phyloP scores from a whole-genome alignment of 2,888 invertebrate genomes.

The Drosophila suboccidentalis region DNA sequence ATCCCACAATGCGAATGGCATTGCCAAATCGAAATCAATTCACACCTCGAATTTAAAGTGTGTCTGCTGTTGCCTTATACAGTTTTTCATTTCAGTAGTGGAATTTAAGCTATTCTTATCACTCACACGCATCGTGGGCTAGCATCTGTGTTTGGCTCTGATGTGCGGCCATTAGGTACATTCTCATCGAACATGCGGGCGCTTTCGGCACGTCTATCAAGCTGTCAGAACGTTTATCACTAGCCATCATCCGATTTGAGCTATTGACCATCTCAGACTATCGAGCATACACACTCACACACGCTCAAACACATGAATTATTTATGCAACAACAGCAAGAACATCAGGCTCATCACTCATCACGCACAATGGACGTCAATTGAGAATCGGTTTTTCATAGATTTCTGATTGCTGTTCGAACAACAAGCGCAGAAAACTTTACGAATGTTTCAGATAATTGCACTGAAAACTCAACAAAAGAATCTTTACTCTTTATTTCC shows the following conservation, averaged over 20 bases:
- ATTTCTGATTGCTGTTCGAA: constrained; percentile 11
- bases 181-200: constrained; percentile 47
- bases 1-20: neutral
- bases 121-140: constrained; percentile 35
- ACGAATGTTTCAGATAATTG: neutral
- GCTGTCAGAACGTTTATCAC: constrained; percentile 68
- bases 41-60: constrained; percentile 22
- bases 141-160: constrained; percentile 10
- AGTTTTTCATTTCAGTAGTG: neutral
- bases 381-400: constrained; percentile 35
- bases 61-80: neutral
- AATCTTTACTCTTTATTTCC: neutral
- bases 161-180: constrained; percentile 28
- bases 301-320: constrained; percentile 34
- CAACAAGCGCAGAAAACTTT: neutral
- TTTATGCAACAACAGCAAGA: constrained; percentile 46
- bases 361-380: constrained; percentile 44
- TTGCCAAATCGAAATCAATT: constrained; percentile 14
- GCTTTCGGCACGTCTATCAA: constrained; percentile 60
- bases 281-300: constrained; percentile 6
- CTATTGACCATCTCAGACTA: constrained; percentile 45
- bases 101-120: constrained; percentile 18
- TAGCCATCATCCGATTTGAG: constrained; percentile 61
- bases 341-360: constrained; percentile 42
- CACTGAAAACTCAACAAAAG: neutral